These are phyloP conservation scores for Proterorhinus semilunaris DNA, from an alignment of 2,113 vertebrate species.

Conservation along the genomic window DNA sequence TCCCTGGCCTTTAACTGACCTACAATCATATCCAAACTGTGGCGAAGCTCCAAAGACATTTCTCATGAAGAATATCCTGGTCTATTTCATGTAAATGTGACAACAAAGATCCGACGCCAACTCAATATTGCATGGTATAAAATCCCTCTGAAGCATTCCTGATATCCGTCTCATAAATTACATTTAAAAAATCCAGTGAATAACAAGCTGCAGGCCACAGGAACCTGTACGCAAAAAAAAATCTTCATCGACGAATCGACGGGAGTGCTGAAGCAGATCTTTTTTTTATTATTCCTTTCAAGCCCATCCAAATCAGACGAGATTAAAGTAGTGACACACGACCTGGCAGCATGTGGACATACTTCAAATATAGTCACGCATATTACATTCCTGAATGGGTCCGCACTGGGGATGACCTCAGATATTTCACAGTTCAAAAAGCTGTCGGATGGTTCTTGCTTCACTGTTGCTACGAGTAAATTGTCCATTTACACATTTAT, in stretches of 20 bases:
- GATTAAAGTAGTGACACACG: neutral
- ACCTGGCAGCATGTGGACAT: neutral
- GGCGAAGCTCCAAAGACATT: neutral
- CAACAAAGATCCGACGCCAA: neutral
- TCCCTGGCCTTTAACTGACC: neutral
- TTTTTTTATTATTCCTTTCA: neutral
- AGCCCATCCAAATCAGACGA: neutral
- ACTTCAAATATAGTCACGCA: neutral
- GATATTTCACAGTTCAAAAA: slow-evolving; percentile 6
- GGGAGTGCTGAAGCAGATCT: neutral
- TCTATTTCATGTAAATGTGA: neutral
- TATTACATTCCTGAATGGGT: neutral
- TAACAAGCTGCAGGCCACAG: neutral
- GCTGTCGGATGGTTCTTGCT: no score
- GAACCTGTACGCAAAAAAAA: neutral
- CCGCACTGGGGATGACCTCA: slow-evolving; percentile 1
- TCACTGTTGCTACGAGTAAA: no score
- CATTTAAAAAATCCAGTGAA: neutral
- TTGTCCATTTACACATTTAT: no score
- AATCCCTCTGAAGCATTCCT: slow-evolving; percentile 3
- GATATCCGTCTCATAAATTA: neutral
- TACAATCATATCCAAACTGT: neutral
- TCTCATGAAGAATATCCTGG: neutral
- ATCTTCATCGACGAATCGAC: neutral
- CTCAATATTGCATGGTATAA: neutral